Evolutionary conservation across 37 sponge, comb jelly and placozoan species (phyloP).

Genomic region (Sycon ciliatum): DNA sequence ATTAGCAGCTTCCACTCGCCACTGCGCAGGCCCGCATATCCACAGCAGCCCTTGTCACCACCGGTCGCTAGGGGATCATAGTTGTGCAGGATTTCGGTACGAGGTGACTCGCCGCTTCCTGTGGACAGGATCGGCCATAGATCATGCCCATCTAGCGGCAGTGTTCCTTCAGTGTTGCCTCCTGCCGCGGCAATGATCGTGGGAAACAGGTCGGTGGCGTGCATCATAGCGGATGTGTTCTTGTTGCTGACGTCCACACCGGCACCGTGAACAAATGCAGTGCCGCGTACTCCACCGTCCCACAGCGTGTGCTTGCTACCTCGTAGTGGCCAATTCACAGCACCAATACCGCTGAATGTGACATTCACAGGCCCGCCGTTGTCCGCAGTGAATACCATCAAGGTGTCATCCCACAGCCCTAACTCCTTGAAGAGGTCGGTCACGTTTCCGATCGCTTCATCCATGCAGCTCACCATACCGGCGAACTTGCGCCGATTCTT

Average conservation of each 20-base stretch:
- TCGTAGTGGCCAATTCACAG: constrained; percentile 38
- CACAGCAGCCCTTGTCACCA: not conserved
- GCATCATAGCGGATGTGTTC: constrained; percentile 18
- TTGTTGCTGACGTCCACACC: not conserved
- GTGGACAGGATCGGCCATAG: constrained; percentile 30
- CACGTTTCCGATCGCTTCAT: constrained; percentile 30
- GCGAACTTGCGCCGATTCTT: constrained; percentile 14
- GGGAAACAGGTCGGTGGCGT: constrained; percentile 36
- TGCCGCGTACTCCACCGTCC: constrained; percentile 40
- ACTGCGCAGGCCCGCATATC: not conserved
- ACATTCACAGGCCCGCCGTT: constrained; percentile 38
- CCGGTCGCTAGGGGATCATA: not conserved
- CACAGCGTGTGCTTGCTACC: constrained; percentile 34
- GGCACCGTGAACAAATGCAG: constrained; percentile 28
- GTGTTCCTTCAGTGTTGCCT: constrained; percentile 16
- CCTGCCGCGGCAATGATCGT: constrained; percentile 35
- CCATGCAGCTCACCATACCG: constrained; percentile 38
- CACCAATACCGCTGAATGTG: constrained; percentile 18
- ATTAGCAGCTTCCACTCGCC: not conserved
- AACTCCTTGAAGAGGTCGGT: constrained; percentile 33
- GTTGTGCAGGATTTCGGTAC: not conserved
- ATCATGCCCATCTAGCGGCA: constrained; percentile 33
- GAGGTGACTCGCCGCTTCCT: not conserved
- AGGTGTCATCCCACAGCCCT: constrained; percentile 43
- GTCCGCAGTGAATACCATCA: constrained; percentile 34